Evolutionary conservation across 1,140 invertebrate species (phyloP).

Genomic region (Triops cancriformis): DNA sequence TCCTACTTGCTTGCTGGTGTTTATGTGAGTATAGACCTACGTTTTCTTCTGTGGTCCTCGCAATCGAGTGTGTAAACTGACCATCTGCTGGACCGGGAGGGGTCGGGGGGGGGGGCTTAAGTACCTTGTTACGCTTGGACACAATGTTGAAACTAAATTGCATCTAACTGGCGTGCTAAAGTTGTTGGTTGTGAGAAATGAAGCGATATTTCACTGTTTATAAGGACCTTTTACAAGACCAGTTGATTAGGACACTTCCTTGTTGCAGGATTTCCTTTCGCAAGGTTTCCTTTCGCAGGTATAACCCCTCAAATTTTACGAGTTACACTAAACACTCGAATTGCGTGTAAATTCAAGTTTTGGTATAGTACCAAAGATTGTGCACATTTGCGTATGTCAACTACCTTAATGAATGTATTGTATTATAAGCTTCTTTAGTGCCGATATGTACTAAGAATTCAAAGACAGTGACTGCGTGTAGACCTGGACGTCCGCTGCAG

Average conservation of each 20-base stretch:
- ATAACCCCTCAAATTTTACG: no score
- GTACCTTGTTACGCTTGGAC: slow-evolving; percentile 1
- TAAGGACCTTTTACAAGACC: background rate
- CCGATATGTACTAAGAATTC: no score
- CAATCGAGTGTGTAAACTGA: slow-evolving; percentile 7
- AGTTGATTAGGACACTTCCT: background rate
- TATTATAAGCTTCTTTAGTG: no score
- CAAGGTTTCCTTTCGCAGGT: no score
- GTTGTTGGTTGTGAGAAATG: background rate
- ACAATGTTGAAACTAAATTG: background rate
- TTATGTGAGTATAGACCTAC: background rate
- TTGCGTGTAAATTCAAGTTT: no score
- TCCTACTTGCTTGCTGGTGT: background rate
- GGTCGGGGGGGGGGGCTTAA: background rate
- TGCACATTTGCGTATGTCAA: no score
- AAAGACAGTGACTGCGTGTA: no score
- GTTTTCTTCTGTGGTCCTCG: background rate
- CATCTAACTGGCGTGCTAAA: background rate
- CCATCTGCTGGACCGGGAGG: background rate
- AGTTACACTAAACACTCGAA: no score
- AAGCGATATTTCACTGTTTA: background rate
- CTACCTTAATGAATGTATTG: no score
- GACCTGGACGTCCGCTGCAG: no score
- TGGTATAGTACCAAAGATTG: no score
- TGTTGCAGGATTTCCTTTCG: background rate